Evolutionary conservation across 2,113 vertebrate species (phyloP).

Genomic region (Engraulis encrasicolus): DNA sequence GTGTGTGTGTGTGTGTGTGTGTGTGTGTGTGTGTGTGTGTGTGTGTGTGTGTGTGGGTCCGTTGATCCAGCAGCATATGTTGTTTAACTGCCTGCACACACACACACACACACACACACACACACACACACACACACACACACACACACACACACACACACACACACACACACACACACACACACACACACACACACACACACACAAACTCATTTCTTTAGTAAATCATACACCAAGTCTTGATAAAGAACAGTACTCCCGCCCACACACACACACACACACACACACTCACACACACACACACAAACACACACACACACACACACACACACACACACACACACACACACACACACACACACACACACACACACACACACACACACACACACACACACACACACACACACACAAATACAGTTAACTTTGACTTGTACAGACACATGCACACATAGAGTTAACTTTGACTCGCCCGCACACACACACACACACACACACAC

Average conservation of each 20-base stretch:
- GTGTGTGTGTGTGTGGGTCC: no score
- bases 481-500: background rate
- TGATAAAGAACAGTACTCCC: no score
- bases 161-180: background rate
- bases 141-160: background rate
- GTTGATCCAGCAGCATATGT: background rate
- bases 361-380: background rate
- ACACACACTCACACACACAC: background rate
- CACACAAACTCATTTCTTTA: no score
- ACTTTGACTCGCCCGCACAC: background rate
- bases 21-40: conserved; percentile 41
- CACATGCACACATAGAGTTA: background rate
- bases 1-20: no score
- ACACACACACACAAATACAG: no score
- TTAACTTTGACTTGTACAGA: no score
- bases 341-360: background rate
- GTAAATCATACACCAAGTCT: no score
- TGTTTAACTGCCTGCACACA: background rate
- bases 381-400: no score
- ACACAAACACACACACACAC: no score
- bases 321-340: background rate
- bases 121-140: background rate
- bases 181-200: no score
- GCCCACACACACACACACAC: background rate
- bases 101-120: background rate